Evolutionary conservation across 2,113 vertebrate genomes (phyloP).

Genomic region (Atrichornis clamosus): DNA sequence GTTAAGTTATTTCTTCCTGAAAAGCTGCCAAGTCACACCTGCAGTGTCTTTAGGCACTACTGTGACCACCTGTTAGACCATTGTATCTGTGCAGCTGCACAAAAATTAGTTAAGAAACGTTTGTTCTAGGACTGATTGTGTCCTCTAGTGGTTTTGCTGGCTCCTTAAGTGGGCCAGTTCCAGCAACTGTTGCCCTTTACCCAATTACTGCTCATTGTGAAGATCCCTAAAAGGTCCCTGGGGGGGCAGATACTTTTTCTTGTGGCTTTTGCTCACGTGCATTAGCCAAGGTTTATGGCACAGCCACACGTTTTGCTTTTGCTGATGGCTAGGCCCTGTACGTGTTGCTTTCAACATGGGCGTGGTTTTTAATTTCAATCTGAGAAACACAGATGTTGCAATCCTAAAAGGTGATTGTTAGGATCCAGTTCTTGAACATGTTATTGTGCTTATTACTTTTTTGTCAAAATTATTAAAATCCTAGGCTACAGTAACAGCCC

Average conservation of each 20-base stretch:
- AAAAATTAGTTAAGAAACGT: background rate
- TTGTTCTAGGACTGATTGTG: background rate
- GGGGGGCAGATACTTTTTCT: background rate
- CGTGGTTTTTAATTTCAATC: background rate
- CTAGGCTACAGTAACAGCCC: background rate
- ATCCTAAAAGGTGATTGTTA: background rate
- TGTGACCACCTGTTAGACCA: background rate
- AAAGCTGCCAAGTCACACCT: background rate
- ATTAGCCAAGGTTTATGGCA: background rate
- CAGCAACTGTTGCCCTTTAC: background rate
- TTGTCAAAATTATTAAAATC: background rate
- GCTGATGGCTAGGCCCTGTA: background rate
- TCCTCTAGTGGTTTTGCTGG: background rate
- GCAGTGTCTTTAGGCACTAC: background rate
- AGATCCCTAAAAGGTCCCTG: background rate
- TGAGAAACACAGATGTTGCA: background rate
- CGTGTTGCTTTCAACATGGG: background rate
- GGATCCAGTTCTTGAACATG: background rate
- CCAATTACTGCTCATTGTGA: background rate
- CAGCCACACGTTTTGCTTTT: background rate
- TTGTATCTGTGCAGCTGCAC: constrained; percentile 19
- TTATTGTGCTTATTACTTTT: background rate
- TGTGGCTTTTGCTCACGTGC: rapidly evolving
- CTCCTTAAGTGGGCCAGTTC: background rate
- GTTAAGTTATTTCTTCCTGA: background rate